Conservation (phyloP, 2,797 vertebrate species). For the Parauchenoglanis ngamensis region DNA sequence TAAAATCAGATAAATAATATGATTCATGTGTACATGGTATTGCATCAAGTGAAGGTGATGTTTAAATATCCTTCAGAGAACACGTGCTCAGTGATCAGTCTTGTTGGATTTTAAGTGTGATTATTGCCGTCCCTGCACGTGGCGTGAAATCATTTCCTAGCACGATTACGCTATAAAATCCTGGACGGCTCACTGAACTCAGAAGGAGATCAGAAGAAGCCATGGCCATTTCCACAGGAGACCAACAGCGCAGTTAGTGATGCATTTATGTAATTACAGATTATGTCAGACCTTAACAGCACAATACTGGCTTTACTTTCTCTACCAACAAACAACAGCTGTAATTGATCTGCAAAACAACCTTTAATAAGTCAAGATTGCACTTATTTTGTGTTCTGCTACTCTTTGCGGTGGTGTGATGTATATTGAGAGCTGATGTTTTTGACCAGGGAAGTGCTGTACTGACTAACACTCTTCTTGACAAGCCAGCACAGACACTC, state of each 20-base stretch:
- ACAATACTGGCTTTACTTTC: background rate
- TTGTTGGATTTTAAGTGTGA: background rate
- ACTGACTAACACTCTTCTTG: conserved; percentile 58
- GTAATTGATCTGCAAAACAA: background rate
- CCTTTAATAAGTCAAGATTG: background rate
- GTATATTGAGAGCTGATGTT: conserved; percentile 37
- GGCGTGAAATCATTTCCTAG: background rate
- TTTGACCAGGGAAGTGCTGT: conserved; percentile 54
- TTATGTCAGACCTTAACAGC: background rate
- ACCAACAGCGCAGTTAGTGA: background rate
- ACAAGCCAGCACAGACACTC: conserved; percentile 61
- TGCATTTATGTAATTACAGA: conserved; percentile 13
- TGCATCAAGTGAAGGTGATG: background rate
- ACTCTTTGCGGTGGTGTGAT: background rate
- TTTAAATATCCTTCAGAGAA: background rate
- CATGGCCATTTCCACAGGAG: background rate
- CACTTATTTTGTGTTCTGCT: background rate
- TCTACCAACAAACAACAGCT: background rate
- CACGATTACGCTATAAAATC: background rate
- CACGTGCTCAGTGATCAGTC: background rate
- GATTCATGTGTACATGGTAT: background rate
- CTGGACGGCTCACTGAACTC: background rate
- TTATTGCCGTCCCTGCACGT: background rate
- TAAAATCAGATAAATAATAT: conserved; percentile 3
- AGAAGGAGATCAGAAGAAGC: background rate